A percentile compares a stretch with the other conserved stretches of the same genome.
Evolutionary conservation across 1,140 invertebrate species (phyloP).

Genomic region (Oreohelix idahoensis): DNA sequence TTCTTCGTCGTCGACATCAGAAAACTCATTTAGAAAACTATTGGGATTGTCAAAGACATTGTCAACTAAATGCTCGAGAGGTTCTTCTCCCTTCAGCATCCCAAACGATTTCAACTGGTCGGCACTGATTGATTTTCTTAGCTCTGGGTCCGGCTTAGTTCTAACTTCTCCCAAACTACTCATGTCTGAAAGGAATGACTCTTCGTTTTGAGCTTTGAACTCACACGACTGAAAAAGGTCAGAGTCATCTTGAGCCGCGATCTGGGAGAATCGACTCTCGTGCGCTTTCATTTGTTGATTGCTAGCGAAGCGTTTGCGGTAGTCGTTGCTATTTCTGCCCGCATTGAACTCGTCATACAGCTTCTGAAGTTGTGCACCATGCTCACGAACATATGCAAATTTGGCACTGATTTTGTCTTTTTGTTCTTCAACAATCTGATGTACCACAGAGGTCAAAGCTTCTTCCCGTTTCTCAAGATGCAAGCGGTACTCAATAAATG

Average conservation of each 20-base stretch:
- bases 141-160: conserved; percentile 48
- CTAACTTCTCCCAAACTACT: too few relatives aligned
- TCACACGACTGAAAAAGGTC: conserved; percentile 58
- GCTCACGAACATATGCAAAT: conserved; percentile 60
- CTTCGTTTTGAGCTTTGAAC: conserved; percentile 61
- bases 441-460: conserved; percentile 55
- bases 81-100: conserved; percentile 58
- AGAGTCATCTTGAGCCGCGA: too few relatives aligned
- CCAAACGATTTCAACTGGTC: too few relatives aligned
- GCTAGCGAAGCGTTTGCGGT: conserved; percentile 60
- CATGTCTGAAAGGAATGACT: too few relatives aligned
- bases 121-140: conserved; percentile 60
- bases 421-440: conserved; percentile 59
- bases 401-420: conserved; percentile 59
- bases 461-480: conserved; percentile 63
- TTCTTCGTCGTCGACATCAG: too few relatives aligned
- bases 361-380: too few relatives aligned
- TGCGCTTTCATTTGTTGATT: conserved; percentile 58
- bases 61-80: too few relatives aligned
- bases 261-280: conserved; percentile 55
- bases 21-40: too few relatives aligned
- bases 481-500: too few relatives aligned
- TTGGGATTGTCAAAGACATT: too few relatives aligned
- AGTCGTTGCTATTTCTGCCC: conserved; percentile 56
- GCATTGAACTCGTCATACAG: conserved; percentile 59